A percentile compares a stretch with the other conserved stretches of the same genome.
phyloP scores from a whole-genome alignment of 2,113 vertebrate genomes.

The Amphilophus citrinellus region DNA sequence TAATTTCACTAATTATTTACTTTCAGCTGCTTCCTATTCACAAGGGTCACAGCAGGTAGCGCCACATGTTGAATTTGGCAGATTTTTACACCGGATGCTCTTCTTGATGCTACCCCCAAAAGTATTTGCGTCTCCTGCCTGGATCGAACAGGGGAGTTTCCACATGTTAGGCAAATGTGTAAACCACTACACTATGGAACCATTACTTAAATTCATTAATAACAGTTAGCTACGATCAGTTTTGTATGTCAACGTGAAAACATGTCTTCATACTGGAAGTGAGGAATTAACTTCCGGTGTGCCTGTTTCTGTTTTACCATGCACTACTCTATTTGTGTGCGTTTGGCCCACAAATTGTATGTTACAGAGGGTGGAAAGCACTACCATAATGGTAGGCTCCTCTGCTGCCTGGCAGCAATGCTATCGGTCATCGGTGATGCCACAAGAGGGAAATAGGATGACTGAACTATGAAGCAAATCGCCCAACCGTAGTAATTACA shows the following conservation, averaged over 20 bases:
- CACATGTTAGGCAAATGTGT: not conserved
- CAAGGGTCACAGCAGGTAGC: too few species aligned
- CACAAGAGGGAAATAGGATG: not conserved
- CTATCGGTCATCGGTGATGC: not conserved
- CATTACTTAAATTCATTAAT: not conserved
- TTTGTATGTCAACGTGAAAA: not conserved
- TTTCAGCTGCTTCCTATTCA: too few species aligned
- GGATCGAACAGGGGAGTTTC: not conserved
- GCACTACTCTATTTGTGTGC: fast-evolving
- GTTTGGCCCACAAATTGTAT: not conserved
- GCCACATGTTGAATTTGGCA: too few species aligned
- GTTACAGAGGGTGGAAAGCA: not conserved
- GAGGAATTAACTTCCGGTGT: not conserved
- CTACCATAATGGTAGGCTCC: not conserved
- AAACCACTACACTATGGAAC: not conserved
- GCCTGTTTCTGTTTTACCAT: not conserved
- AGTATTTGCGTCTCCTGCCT: not conserved
- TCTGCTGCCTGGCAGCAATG: not conserved
- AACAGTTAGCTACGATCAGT: not conserved
- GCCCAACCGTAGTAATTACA: not conserved
- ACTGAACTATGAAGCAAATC: not conserved
- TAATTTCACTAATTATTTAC: too few species aligned
- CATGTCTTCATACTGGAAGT: not conserved
- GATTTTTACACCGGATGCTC: too few species aligned
- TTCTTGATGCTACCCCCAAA: too few species aligned